These are phyloP conservation scores for Troides aeacus DNA, from an alignment of 2,888 invertebrate genomes.

Conservation along the genomic window DNA sequence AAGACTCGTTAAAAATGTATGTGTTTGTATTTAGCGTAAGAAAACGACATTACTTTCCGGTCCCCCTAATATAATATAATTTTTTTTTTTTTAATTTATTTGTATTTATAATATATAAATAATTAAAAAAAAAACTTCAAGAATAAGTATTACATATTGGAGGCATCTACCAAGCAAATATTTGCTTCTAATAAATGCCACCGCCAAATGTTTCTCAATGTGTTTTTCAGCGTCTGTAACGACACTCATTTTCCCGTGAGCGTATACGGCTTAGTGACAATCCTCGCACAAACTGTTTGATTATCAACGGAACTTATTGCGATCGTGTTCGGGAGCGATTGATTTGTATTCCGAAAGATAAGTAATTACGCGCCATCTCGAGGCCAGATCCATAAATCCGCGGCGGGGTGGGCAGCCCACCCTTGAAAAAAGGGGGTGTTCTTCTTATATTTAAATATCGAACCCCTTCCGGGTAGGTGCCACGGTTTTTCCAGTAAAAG, in stretches of 20 bases:
- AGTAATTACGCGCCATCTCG: constrained; percentile 75
- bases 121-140: too few relatives aligned
- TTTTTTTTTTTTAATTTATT: too few relatives aligned
- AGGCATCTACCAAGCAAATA: too few relatives aligned
- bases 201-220: too few relatives aligned
- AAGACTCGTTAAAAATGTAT: too few relatives aligned
- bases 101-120: too few relatives aligned
- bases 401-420: constrained; percentile 49
- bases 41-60: too few relatives aligned
- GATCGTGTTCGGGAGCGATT: constrained; percentile 51
- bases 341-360: constrained; percentile 79
- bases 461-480: constrained; percentile 80
- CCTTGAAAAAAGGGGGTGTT: constrained; percentile 77
- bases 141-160: too few relatives aligned
- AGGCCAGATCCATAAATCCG: constrained; percentile 79
- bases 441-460: constrained; percentile 81
- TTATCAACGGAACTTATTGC: constrained; percentile 34
- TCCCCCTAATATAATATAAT: too few relatives aligned
- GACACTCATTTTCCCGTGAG: constrained; percentile 4
- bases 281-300: constrained; percentile 10
- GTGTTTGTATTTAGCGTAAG: too few relatives aligned
- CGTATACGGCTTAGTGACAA: background rate
- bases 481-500: constrained; percentile 80
- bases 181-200: too few relatives aligned
- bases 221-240: too few relatives aligned